These are phyloP conservation scores for Centropus unirufus DNA, from an alignment of 2,113 vertebrate genomes.

Conservation along the genomic window DNA sequence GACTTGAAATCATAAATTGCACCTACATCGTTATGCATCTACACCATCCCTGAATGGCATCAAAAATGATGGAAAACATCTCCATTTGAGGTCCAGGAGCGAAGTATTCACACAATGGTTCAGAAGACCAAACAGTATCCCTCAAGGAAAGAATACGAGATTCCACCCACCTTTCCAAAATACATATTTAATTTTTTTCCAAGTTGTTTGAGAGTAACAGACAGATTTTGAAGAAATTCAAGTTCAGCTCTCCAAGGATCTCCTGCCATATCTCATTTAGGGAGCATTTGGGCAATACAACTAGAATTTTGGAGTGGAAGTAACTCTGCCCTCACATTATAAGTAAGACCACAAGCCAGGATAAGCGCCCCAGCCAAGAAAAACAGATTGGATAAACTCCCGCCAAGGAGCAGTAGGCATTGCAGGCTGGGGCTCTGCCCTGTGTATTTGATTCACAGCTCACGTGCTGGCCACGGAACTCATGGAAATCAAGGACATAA, in stretches of 20 bases:
- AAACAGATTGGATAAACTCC: constrained; percentile 53
- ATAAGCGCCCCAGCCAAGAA: constrained; percentile 29
- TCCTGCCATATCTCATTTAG: not conserved
- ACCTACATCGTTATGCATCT: not conserved
- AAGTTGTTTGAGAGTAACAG: not conserved
- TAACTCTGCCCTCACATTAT: constrained; percentile 17
- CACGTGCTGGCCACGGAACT: not conserved
- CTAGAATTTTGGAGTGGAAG: not conserved
- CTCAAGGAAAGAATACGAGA: not conserved
- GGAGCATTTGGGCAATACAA: not conserved
- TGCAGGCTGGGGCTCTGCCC: not conserved
- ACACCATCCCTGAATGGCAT: not conserved
- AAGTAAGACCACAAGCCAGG: constrained; percentile 41
- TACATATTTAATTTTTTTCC: no score
- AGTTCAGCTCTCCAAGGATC: not conserved
- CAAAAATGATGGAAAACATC: not conserved
- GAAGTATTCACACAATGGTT: not conserved
- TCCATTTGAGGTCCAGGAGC: not conserved
- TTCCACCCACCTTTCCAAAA: not conserved
- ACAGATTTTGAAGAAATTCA: not conserved
- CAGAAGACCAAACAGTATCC: not conserved
- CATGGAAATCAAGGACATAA: not conserved
- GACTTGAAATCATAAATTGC: not conserved
- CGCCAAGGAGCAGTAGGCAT: constrained; percentile 39
- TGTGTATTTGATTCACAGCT: not conserved